phyloP scores from a whole-genome alignment of 1,140 invertebrate genomes.

The Episyrphus balteatus region DNA sequence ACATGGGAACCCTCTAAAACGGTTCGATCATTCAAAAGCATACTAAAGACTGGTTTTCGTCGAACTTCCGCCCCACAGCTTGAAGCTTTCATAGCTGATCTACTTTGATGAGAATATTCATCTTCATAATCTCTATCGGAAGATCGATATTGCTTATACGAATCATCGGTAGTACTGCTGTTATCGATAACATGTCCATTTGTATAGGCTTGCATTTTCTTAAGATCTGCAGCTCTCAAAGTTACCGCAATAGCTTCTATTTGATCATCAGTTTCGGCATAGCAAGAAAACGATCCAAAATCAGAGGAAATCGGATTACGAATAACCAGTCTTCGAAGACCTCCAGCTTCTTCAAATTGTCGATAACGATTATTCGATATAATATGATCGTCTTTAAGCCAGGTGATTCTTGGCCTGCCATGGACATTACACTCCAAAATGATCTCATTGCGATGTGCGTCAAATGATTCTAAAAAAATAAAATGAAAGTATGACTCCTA shows the following conservation, averaged over 20 bases:
- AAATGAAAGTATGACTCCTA: not conserved
- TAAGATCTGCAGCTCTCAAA: conserved; percentile 21
- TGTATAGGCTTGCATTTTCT: conserved; percentile 1
- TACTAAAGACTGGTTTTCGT: conserved; percentile 67
- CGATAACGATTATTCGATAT: conserved; percentile 45
- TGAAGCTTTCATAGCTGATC: not conserved
- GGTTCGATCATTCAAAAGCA: conserved; percentile 63
- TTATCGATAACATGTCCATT: no score
- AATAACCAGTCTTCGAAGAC: conserved; percentile 51
- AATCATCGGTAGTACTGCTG: no score
- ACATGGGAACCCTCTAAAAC: conserved; percentile 59
- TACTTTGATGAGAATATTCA: not conserved
- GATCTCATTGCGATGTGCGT: conserved; percentile 42
- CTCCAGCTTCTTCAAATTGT: conserved; percentile 44
- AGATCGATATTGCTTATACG: not conserved
- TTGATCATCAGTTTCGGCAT: conserved; percentile 40
- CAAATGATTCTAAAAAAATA: conserved; percentile 36
- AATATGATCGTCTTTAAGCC: conserved; percentile 50
- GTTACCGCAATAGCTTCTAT: conserved; percentile 27
- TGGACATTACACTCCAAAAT: conserved; percentile 51
- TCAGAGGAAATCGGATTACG: conserved; percentile 46
- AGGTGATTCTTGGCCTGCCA: conserved; percentile 49
- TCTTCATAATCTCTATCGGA: not conserved
- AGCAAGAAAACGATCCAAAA: conserved; percentile 52
- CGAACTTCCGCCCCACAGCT: conserved; percentile 18